Evolutionary conservation across 2,113 vertebrate species (phyloP).

Genomic region (Periophthalmodon schlosseri): DNA sequence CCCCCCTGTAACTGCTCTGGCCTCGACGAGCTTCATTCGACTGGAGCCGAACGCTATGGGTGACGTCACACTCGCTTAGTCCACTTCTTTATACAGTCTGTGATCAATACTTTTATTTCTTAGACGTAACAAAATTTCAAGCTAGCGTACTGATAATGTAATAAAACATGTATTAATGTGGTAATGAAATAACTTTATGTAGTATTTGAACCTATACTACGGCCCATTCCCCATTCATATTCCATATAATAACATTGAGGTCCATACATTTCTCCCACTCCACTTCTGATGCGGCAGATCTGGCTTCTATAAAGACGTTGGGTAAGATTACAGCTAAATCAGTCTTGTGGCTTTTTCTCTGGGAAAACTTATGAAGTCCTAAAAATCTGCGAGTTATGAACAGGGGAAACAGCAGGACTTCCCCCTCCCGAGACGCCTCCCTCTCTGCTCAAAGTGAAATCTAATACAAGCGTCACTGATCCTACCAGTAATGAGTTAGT

Average conservation of each 20-base stretch:
- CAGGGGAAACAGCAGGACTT: constrained; percentile 68
- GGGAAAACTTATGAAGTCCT: constrained; percentile 81
- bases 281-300: constrained; percentile 63
- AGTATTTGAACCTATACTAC: neutral
- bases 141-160: too few species aligned
- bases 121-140: too few species aligned
- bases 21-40: too few species aligned
- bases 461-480: constrained; percentile 88
- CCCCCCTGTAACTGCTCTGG: too few species aligned
- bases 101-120: too few species aligned
- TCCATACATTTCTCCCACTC: constrained; percentile 34
- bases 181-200: neutral
- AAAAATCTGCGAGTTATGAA: constrained; percentile 74
- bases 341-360: constrained; percentile 77
- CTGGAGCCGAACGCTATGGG: too few species aligned
- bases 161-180: neutral
- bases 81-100: too few species aligned
- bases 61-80: too few species aligned
- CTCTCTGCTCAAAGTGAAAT: constrained; percentile 76
- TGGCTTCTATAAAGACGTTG: constrained; percentile 81
- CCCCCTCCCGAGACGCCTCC: constrained; percentile 40
- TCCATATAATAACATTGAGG: constrained; percentile 53
- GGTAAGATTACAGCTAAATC: constrained; percentile 82
- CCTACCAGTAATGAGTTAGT: constrained; percentile 90
- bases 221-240: constrained; percentile 32